These are phyloP conservation scores for Halcyon senegalensis DNA, from an alignment of 2,113 vertebrate genomes.

Conservation along the genomic window DNA sequence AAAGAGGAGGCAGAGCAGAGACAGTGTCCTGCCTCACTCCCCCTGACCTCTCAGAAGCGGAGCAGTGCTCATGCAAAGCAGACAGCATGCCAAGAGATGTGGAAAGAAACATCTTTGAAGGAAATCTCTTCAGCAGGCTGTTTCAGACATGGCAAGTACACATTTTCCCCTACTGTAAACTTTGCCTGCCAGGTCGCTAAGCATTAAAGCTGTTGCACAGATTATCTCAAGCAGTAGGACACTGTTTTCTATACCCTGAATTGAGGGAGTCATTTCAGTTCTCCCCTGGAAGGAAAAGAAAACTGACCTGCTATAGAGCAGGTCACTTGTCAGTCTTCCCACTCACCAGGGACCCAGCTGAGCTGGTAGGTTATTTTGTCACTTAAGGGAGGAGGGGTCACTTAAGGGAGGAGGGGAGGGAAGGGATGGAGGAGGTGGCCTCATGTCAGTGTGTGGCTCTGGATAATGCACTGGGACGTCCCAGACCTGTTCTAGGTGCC, in stretches of 20 bases:
- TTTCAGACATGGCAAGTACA: neutral
- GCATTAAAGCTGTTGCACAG: neutral
- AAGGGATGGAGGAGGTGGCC: neutral
- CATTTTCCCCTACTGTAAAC: neutral
- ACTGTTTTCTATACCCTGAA: neutral
- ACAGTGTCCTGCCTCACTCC: neutral
- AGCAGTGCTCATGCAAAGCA: neutral
- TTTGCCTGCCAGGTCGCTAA: neutral
- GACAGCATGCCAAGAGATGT: neutral
- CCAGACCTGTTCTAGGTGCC: neutral
- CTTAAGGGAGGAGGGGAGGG: neutral
- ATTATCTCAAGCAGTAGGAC: neutral
- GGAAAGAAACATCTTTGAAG: neutral
- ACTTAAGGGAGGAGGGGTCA: rapidly evolving
- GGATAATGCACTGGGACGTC: neutral
- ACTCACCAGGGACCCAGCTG: neutral
- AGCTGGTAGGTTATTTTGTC: neutral
- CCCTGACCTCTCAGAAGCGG: neutral
- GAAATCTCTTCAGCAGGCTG: neutral
- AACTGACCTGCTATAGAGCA: neutral
- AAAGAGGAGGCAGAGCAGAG: constrained; percentile 38
- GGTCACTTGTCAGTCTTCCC: neutral
- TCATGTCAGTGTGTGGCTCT: neutral
- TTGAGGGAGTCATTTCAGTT: neutral
- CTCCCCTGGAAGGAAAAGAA: neutral